Percentiles rank a stretch among this genome's conserved stretches.
phyloP scores from a whole-genome alignment of 64 coral and sea anemone genomes.

The Montipora capricornis region DNA sequence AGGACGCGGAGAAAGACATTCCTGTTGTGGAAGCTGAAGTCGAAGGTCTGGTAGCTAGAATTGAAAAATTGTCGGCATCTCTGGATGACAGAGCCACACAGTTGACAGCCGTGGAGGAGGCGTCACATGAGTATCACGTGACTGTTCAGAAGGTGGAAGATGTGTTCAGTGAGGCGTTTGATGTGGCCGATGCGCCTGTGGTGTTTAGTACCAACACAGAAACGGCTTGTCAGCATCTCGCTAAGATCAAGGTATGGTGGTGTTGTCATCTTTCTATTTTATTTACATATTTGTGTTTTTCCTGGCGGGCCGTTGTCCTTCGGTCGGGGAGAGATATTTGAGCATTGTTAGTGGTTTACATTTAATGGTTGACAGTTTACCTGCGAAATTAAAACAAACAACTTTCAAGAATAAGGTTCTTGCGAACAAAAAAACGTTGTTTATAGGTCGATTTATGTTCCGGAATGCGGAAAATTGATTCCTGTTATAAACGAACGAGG shows the following conservation, averaged over 20 bases:
- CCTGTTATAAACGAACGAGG: too few relatives aligned
- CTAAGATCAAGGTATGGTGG: conserved; percentile 84
- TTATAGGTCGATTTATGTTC: too few relatives aligned
- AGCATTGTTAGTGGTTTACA: too few relatives aligned
- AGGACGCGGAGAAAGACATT: conserved; percentile 71
- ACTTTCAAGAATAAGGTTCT: too few relatives aligned
- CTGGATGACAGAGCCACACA: conserved; percentile 70
- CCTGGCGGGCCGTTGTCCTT: too few relatives aligned
- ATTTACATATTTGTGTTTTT: not conserved
- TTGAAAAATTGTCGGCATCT: conserved; percentile 73
- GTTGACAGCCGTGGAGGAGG: conserved; percentile 74
- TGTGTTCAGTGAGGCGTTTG: conserved; percentile 83
- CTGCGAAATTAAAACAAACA: too few relatives aligned
- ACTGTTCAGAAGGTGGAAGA: conserved; percentile 88
- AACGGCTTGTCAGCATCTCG: conserved; percentile 74
- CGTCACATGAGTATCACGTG: conserved; percentile 93
- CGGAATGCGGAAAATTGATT: too few relatives aligned
- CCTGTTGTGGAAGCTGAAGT: conserved; percentile 79
- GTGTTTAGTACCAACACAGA: conserved; percentile 79
- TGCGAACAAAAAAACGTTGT: too few relatives aligned
- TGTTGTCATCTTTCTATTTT: not conserved
- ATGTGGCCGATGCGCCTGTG: conserved; percentile 78
- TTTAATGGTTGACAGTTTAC: too few relatives aligned
- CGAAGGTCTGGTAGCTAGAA: conserved; percentile 64
- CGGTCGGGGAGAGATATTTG: too few relatives aligned